phyloP scores from a whole-genome alignment of 2,113 vertebrate genomes.

The Callocephalon fimbriatum region DNA sequence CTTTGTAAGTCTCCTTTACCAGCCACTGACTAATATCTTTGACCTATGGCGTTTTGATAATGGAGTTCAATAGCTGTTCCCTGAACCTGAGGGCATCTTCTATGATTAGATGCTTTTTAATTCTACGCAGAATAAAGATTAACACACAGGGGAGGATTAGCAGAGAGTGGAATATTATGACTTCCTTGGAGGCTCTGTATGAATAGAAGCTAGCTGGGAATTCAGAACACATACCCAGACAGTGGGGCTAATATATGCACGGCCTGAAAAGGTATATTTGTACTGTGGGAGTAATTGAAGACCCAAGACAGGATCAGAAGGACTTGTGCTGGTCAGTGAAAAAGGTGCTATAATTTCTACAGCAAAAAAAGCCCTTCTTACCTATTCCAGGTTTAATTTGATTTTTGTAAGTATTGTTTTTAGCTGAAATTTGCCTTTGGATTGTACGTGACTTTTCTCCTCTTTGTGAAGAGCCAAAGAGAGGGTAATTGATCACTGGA shows the following conservation, averaged over 20 bases:
- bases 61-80: not conserved
- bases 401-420: not conserved
- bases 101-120: not conserved
- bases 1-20: not conserved
- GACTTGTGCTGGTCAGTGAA: not conserved
- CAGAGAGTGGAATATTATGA: not conserved
- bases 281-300: not conserved
- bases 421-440: not conserved
- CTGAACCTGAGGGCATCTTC: not conserved
- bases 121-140: not conserved
- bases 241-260: rapidly evolving
- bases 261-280: not conserved
- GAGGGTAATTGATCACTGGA: not conserved
- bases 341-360: not conserved
- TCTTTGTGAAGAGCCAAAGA: not conserved
- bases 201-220: not conserved
- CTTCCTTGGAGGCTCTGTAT: not conserved
- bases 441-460: not conserved
- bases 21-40: not conserved
- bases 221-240: not conserved
- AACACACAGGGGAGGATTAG: not conserved
- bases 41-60: not conserved
- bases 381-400: not conserved
- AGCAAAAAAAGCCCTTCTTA: not conserved
- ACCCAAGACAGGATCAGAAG: not conserved